These are phyloP conservation scores for Corbicula japonica DNA, from an alignment of 2,888 invertebrate species.

Conservation along the genomic window DNA sequence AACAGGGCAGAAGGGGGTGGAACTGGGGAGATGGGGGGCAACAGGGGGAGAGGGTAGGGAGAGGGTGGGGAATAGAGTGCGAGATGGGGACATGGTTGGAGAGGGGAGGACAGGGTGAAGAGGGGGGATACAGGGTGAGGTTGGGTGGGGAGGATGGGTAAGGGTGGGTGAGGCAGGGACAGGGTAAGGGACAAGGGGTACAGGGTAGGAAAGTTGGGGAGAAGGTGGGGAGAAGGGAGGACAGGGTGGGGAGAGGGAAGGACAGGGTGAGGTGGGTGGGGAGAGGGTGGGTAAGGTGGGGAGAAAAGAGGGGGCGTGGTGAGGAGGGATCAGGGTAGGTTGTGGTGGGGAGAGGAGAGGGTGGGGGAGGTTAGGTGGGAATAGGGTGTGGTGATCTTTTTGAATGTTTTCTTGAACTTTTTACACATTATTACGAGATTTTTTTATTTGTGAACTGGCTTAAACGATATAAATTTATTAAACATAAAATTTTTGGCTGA, in stretches of 20 bases:
- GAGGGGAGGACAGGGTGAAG: neutral
- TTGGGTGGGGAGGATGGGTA: neutral
- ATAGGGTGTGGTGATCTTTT: too few species aligned
- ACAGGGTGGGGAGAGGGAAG: neutral
- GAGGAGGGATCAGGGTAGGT: neutral
- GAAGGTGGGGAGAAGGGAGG: neutral
- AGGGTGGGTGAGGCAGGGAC: conserved; percentile 1
- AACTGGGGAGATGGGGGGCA: conserved; percentile 10
- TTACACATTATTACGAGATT: too few species aligned
- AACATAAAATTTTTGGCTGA: too few species aligned
- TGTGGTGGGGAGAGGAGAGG: neutral
- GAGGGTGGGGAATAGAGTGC: neutral
- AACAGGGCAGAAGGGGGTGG: conserved; percentile 1
- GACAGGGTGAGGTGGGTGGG: neutral
- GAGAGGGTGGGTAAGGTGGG: neutral
- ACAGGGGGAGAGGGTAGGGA: conserved; percentile 8
- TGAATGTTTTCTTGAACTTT: too few species aligned
- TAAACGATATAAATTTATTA: too few species aligned
- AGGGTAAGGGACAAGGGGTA: neutral
- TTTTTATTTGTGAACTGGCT: too few species aligned
- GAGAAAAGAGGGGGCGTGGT: conserved; percentile 12
- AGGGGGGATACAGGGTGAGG: neutral
- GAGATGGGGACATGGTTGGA: neutral
- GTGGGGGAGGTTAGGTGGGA: too few species aligned
- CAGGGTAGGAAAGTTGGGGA: neutral